Percentiles rank a stretch among this genome's conserved stretches.
Evolutionary conservation across 1,140 invertebrate genomes (phyloP).

Genomic region (Apolygus lucorum): DNA sequence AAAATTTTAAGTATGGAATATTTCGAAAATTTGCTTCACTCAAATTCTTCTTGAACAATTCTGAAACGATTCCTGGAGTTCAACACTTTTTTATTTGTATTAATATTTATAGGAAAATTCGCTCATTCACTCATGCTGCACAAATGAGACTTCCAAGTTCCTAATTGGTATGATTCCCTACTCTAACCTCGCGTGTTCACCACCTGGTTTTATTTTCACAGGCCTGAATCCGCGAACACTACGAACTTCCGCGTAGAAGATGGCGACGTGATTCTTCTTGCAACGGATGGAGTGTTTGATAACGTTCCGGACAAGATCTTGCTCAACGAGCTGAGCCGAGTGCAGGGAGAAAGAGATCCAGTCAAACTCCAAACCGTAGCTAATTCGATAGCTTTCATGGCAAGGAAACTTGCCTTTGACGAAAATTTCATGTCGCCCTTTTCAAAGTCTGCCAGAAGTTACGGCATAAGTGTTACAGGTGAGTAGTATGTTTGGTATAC

Average conservation of each 20-base stretch:
- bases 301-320: constrained; percentile 88
- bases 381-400: constrained; percentile 90
- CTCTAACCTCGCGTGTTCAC: no score
- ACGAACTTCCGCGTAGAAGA: constrained; percentile 84
- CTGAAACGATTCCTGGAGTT: no score
- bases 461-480: constrained; percentile 89
- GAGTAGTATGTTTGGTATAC: constrained; percentile 35
- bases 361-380: constrained; percentile 76
- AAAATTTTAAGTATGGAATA: no score
- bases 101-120: no score
- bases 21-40: no score
- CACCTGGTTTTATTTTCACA: no score
- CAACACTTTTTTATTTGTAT: no score
- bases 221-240: constrained; percentile 84
- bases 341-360: constrained; percentile 56
- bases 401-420: constrained; percentile 84
- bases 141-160: no score
- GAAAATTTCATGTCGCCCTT: constrained; percentile 92
- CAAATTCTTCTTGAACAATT: no score
- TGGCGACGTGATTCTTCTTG: constrained; percentile 90
- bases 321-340: constrained; percentile 56
- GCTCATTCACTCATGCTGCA: no score
- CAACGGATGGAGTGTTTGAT: constrained; percentile 96
- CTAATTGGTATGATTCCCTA: no score
- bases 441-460: constrained; percentile 79